Evolutionary conservation across 2,888 invertebrate genomes (phyloP), one percentile per base, ranked within the genome.

Genomic region (Empis livida): DNA sequence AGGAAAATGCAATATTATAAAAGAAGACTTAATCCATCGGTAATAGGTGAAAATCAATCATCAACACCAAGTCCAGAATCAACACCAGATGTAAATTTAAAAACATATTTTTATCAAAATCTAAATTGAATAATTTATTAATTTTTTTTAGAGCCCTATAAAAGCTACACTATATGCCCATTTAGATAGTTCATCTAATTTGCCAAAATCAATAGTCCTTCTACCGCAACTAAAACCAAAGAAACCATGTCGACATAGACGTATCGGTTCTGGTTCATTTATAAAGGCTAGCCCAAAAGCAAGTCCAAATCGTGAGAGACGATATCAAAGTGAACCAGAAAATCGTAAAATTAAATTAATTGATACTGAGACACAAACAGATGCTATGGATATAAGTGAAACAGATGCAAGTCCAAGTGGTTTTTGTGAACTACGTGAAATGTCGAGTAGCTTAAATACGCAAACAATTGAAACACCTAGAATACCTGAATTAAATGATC

Each of bases 361-460:
- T 6, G 78, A 80, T 57, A 76, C 73, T 46, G 79, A 79, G 60
- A 81, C 81, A 1, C 81, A 82, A 66, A 81, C 81, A 5, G 80
- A 82, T 57, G 72, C 71, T 44, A 76, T 77, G 72, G 77, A 78
- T 55, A 70, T 78, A 38, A 77, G 76, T 56, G 77, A 78, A 58
- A 73, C 73, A n/a, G 78, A 78, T 60, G 63, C 73, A 20, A 77
- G 74, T 58, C 74, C 77, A 1, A 72, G 70, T 53, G 68, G 67
- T 5, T 65, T 64, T 42, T 61, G 59, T 44, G 61, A 68, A 13
- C 61, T 65, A 11, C 63, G 65, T 32, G 61, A 61, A 49, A 55
- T 64, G 45, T 56, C 61, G 10, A 57, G 59, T 45, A 56, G 56
- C 32, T 54, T 62, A 5, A 51, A 48, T 11, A 50, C 51, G 38